Conservation (phyloP, 1,140 invertebrate species). For the Theocolax elegans region DNA sequence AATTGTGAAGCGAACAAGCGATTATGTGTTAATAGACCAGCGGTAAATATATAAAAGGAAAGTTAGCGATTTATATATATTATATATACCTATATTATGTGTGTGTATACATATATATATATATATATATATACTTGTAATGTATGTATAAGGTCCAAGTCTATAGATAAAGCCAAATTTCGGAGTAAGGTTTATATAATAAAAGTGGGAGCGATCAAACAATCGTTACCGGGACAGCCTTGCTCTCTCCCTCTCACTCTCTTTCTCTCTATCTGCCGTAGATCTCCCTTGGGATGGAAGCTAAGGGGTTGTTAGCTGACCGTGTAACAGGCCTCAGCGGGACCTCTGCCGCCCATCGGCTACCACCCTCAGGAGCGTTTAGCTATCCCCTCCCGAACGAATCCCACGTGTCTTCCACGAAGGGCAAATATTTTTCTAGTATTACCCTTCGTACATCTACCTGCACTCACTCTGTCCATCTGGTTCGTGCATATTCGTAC, state of each 20-base stretch:
- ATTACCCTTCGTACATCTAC: slow-evolving; percentile 29
- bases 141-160: too few species aligned
- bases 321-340: slow-evolving; percentile 62
- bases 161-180: too few species aligned
- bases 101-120: too few species aligned
- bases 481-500: background rate
- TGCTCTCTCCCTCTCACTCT: slow-evolving; percentile 2
- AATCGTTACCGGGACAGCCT: slow-evolving; percentile 52
- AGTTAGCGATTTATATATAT: too few species aligned
- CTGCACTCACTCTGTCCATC: background rate
- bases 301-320: slow-evolving; percentile 64
- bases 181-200: background rate
- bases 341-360: slow-evolving; percentile 37
- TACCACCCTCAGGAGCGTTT: slow-evolving; percentile 31
- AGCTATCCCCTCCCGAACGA: slow-evolving; percentile 11
- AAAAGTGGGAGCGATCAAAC: slow-evolving; percentile 55
- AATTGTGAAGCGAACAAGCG: too few species aligned
- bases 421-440: slow-evolving; percentile 48
- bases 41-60: too few species aligned
- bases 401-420: slow-evolving; percentile 34
- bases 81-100: too few species aligned
- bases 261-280: background rate
- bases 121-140: too few species aligned
- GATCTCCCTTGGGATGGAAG: slow-evolving; percentile 49
- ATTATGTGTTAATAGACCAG: too few species aligned